These are phyloP conservation scores for Rhinichthys osculus DNA, from an alignment of 2,797 vertebrate genomes.

Conservation along the genomic window DNA sequence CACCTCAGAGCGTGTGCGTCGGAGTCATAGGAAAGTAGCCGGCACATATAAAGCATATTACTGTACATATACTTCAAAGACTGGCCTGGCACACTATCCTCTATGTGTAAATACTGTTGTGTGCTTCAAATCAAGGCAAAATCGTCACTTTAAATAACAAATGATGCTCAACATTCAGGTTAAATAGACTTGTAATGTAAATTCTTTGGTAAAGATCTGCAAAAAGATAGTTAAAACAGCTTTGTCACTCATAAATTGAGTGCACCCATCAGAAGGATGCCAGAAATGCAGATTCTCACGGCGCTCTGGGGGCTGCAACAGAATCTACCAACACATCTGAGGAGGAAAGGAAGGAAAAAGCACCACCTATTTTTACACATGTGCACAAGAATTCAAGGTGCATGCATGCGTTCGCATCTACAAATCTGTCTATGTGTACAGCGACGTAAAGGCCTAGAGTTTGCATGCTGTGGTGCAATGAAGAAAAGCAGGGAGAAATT, in stretches of 20 bases:
- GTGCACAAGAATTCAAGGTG: neutral
- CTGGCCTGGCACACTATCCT: neutral
- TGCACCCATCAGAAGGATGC: neutral
- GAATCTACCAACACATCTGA: neutral
- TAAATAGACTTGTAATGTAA: neutral
- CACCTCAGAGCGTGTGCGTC: slow-evolving; percentile 20
- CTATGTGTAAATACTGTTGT: neutral
- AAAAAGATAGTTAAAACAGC: neutral
- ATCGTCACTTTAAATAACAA: neutral
- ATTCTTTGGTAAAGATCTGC: neutral
- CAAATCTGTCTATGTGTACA: neutral
- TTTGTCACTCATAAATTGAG: neutral
- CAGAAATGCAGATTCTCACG: neutral
- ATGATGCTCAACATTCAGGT: neutral
- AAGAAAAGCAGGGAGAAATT: neutral
- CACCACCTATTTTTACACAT: neutral
- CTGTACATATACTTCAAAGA: neutral
- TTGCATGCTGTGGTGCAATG: neutral
- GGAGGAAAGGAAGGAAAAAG: slow-evolving; percentile 7
- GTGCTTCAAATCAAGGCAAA: neutral
- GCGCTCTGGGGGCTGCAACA: neutral
- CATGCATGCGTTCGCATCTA: neutral
- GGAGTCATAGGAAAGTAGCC: slow-evolving; percentile 25
- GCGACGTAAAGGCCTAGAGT: neutral
- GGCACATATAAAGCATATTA: neutral